Base-by-base conservation (phyloP, 2,797 vertebrate genomes). In the Chelon labrosus region DNA sequence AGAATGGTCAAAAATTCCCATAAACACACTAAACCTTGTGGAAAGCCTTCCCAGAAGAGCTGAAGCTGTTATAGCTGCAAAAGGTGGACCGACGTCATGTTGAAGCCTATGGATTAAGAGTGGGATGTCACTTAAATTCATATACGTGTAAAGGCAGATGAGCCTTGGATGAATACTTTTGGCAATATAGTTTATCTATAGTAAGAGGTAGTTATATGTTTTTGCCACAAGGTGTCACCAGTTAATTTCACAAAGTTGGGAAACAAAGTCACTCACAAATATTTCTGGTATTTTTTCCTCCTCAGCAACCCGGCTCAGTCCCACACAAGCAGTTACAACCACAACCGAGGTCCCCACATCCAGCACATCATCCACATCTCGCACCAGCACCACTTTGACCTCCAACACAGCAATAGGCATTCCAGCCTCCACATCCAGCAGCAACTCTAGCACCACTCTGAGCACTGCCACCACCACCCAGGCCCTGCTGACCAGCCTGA, bases 401-500 rank as follows among this genome's bases (percentile, higher is more conserved):
- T 69, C 85, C 38, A 88, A 88, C 9, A 39, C 81, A 2, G 51
- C 83, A 4, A 65, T 86, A 89, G 27, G 78, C 79, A 9, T 84
- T 79, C 78, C 85, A 65, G 79, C 92, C 0, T 76, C 86, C 75
- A 92, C 91, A 0, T 67, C 80, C 35, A 63, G 82, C 50, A 41
- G 41, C 19, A 31, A 38, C 14, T 19, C 25, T 5, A 52, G 83
- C 69, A 88, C 89, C 73, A 84, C 56, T 16, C 57, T 6, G 14
- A 92, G 93, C 72, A 91, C 94, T n/a, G 4, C 91, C 17, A 88
- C 93, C 88, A 94, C 95, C 72, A 82, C 95, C 2, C 94, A 94
- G 78, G 88, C 91, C n/a, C 64, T 92, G 58, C 75, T 93, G 66
- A 92, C 92, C 47, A 92, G 90, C 75, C 80, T 87, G 50, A 83